Evolutionary conservation across 1,140 invertebrate genomes (phyloP).

Genomic region (Matsumurasca onukii): DNA sequence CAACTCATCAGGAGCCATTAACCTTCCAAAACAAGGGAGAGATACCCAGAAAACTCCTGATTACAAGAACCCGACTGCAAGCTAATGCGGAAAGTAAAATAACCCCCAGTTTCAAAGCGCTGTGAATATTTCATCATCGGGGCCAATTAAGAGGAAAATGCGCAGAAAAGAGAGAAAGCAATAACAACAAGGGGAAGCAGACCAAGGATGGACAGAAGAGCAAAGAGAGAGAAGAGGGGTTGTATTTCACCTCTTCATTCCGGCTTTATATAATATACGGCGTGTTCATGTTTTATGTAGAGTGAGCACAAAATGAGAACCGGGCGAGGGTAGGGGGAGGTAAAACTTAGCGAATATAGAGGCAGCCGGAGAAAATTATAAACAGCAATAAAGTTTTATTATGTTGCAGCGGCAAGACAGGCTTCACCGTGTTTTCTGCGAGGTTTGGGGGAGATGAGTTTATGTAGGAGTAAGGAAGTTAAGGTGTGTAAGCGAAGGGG

Average conservation of each 20-base stretch:
- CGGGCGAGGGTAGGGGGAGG: background rate
- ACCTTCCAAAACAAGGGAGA: too few relatives aligned
- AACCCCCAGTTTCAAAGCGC: background rate
- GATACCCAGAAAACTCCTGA: too few relatives aligned
- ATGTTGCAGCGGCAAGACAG: too few relatives aligned
- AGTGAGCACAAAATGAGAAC: conserved; percentile 11
- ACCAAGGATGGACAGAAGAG: conserved; percentile 5
- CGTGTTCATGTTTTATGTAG: conserved; percentile 31
- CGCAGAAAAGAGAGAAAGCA: too few relatives aligned
- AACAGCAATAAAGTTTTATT: conserved; percentile 34
- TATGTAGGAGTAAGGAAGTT: background rate
- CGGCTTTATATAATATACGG: conserved; percentile 27
- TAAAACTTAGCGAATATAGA: conserved; percentile 24
- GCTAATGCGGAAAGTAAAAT: background rate
- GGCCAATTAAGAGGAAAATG: conserved; percentile 32
- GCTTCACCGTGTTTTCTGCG: too few relatives aligned
- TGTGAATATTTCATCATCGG: conserved; percentile 29
- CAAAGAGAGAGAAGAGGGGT: background rate
- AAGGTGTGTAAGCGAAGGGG: too few relatives aligned
- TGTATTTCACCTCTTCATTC: conserved; percentile 4
- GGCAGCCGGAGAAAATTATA: conserved; percentile 28
- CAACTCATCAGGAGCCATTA: too few relatives aligned
- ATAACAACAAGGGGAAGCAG: background rate
- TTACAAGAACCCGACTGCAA: too few relatives aligned
- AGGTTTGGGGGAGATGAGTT: too few relatives aligned